Evolutionary conservation across 2,797 vertebrate species (phyloP).

Genomic region (Atherinosoma microstoma): DNA sequence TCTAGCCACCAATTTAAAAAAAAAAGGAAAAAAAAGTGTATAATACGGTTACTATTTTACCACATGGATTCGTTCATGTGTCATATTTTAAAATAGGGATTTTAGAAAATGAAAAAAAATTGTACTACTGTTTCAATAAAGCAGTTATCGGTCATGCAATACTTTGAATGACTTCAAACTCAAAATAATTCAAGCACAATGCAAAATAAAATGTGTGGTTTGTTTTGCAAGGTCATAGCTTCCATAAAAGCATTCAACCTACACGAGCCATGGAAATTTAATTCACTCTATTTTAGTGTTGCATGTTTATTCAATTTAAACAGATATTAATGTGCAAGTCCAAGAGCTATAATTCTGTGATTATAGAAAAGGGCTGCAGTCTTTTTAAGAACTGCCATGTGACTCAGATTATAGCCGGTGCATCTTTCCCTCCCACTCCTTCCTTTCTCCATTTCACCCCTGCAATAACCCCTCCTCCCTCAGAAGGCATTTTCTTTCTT

Average conservation of each 20-base stretch:
- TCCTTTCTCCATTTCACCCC: constrained; percentile 62
- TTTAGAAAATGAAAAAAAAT: neutral
- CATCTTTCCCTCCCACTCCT: constrained; percentile 61
- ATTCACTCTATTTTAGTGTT: constrained; percentile 8
- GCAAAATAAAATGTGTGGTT: constrained; percentile 12
- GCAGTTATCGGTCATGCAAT: neutral
- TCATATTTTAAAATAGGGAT: neutral
- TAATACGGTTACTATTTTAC: neutral
- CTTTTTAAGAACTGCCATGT: constrained; percentile 77
- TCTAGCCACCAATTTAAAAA: too few relatives aligned
- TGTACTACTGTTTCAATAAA: constrained; percentile 17
- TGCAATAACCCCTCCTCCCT: constrained; percentile 59
- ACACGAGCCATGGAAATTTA: neutral
- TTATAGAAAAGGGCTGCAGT: constrained; percentile 59
- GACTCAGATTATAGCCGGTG: constrained; percentile 76
- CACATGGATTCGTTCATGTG: neutral
- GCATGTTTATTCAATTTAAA: constrained; percentile 33
- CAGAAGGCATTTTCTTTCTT: constrained; percentile 55
- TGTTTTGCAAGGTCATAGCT: constrained; percentile 27
- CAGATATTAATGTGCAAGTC: constrained; percentile 24
- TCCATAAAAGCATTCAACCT: neutral
- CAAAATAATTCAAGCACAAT: neutral
- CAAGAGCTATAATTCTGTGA: constrained; percentile 47
- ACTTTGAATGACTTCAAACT: constrained; percentile 7
- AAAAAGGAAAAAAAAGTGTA: too few relatives aligned